These are phyloP conservation scores for Eupeodes luniger DNA, from an alignment of 2,888 invertebrate species.

Conservation along the genomic window DNA sequence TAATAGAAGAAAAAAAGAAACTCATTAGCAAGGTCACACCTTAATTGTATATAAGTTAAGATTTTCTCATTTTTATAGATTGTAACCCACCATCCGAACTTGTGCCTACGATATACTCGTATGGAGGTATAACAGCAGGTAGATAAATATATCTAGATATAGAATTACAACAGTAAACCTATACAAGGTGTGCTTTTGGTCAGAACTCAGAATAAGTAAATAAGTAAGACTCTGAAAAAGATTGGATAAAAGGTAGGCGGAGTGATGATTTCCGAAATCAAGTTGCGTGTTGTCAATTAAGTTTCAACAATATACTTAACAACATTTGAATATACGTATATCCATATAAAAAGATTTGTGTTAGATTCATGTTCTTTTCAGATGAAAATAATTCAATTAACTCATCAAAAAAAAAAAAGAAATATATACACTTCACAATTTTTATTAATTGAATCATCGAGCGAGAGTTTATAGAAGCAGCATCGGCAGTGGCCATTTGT, in stretches of 20 bases:
- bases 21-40: conserved; percentile 74
- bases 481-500: conserved; percentile 13
- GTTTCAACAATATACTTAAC: background rate
- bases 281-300: conserved; percentile 28
- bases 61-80: conserved; percentile 53
- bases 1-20: conserved; percentile 7
- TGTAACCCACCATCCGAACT: conserved; percentile 32
- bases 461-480: background rate
- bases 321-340: background rate
- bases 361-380: conserved; percentile 13
- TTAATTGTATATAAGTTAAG: conserved; percentile 53
- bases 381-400: conserved; percentile 36
- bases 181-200: conserved; percentile 26
- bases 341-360: background rate
- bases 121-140: background rate
- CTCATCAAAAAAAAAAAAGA: background rate
- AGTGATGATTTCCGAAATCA: conserved; percentile 21
- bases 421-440: conserved; percentile 1
- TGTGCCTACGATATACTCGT: background rate
- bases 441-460: conserved; percentile 18
- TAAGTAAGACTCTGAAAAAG: background rate
- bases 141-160: background rate
- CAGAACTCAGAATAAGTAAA: background rate
- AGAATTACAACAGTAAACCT: background rate
- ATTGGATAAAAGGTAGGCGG: conserved; percentile 16